Conservation (phyloP, 2,113 vertebrate genomes). For the Oryzias curvinotus region DNA sequence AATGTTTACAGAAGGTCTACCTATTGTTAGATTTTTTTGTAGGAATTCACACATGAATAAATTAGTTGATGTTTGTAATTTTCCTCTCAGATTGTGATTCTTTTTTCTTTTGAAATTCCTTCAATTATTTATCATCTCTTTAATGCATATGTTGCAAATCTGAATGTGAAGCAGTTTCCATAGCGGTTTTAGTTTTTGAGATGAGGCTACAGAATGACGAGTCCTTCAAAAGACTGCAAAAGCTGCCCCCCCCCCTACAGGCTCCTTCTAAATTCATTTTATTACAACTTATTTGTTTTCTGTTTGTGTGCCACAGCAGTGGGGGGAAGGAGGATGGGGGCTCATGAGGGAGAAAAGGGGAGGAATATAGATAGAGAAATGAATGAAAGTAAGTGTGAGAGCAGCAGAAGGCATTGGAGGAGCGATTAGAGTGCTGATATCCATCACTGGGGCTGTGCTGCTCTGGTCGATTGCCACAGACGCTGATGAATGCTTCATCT, state of each 20-base stretch:
- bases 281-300: conserved; percentile 73
- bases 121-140: conserved; percentile 33
- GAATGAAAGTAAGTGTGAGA: conserved; percentile 65
- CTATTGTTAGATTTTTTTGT: too few species aligned
- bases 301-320: conserved; percentile 63
- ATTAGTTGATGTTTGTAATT: conserved; percentile 5
- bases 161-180: conserved; percentile 18
- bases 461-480: conserved; percentile 67
- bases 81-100: neutral
- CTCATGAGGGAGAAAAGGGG: conserved; percentile 1
- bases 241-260: conserved; percentile 48
- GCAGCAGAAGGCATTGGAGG: conserved; percentile 69
- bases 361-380: conserved; percentile 57
- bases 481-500: conserved; percentile 67
- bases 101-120: conserved; percentile 10
- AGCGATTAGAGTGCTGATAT: conserved; percentile 72
- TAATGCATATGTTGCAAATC: conserved; percentile 10
- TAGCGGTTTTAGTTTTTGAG: conserved; percentile 13
- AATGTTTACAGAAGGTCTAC: too few species aligned
- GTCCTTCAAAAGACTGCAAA: conserved; percentile 49
- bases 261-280: conserved; percentile 54
- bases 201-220: conserved; percentile 11
- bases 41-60: too few species aligned
- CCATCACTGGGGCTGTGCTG: conserved; percentile 62
- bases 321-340: conserved; percentile 7